Base-by-base conservation (phyloP, 1,140 invertebrate species). In the Drosophila ambigua region DNA sequence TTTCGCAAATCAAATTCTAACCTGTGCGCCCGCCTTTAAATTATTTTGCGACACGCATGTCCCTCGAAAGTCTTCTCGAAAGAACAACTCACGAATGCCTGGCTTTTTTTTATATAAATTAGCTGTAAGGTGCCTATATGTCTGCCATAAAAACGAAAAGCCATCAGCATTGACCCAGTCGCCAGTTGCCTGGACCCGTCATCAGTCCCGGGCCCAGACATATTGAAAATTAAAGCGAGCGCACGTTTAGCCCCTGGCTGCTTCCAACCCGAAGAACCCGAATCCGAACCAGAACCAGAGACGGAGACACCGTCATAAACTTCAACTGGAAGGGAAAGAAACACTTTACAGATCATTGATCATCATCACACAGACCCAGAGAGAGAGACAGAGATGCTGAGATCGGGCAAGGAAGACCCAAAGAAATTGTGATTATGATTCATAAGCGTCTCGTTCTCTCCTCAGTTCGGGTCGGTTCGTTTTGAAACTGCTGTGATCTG, bases 281-380 rank as follows among this genome's bases (percentile, higher is more conserved):
- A 63, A 35, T 6, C 31, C 26, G 45, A 63, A 0, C 31, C 31
- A 39, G 35, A 39, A 39, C 35, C 35, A 39, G 35, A 39, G 9
- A 11, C 35, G 20, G 64, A 44, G 54, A 83, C 53, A 64, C 35
- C 82, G 67, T 84, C 81, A 85, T 84, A 84, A 69, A 82, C 75
- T 73, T 53, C 67, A 69, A 75, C 53, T 58, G 49, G 31, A 20
- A 46, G 66, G 52, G 49, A 74, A 66, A 68, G 66, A 87, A 87
- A 88, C 83, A 87, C 83, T 87, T 87, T 87, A 51, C 83, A 87
- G 83, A 87, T 87, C 83, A 87, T 87, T 87, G 83, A 87, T 87
- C 83, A 87, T 88, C 83, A 88, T 87, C 83, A 88, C 61, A 72
- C 60, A 51, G 26, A 57, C 11, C 44, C 50, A 49, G 50, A 45